phyloP scores from a whole-genome alignment of 2,113 vertebrate genomes.

The Stegostoma tigrinum region DNA sequence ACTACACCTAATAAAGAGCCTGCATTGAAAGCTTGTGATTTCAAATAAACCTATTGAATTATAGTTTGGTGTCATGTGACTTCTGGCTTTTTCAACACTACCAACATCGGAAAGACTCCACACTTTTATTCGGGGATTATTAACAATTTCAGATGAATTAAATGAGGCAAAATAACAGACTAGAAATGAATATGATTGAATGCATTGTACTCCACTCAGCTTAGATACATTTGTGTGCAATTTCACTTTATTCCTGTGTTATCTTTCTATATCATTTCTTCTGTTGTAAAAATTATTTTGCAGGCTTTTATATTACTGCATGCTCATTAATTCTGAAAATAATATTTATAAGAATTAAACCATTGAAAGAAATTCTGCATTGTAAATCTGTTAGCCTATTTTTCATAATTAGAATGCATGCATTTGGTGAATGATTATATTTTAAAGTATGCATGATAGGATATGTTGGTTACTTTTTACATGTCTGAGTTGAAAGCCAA shows the following conservation, averaged over 20 bases:
- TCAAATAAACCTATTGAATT: too few species aligned
- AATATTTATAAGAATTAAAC: not conserved
- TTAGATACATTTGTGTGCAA: not conserved
- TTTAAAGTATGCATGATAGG: not conserved
- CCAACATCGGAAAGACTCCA: not conserved
- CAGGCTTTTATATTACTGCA: not conserved
- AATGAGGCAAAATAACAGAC: not conserved
- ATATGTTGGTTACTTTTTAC: not conserved
- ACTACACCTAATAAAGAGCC: too few species aligned
- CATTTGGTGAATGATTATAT: not conserved
- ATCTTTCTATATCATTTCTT: not conserved
- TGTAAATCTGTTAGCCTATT: not conserved
- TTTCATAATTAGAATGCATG: not conserved
- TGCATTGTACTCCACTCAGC: not conserved
- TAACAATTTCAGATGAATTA: not conserved
- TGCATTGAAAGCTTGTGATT: too few species aligned
- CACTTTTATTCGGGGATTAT: not conserved
- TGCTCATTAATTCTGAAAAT: not conserved
- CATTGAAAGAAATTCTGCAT: not conserved
- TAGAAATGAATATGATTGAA: not conserved
- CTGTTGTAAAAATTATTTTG: not conserved
- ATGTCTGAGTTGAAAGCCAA: not conserved
- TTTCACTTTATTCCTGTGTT: not conserved
- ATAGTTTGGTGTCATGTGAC: too few species aligned
- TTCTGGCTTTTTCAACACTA: not conserved